A percentile compares a stretch with the other conserved stretches of the same genome.
Evolutionary conservation across 2,797 vertebrate species (phyloP).

Genomic region (Botia kubotai): DNA sequence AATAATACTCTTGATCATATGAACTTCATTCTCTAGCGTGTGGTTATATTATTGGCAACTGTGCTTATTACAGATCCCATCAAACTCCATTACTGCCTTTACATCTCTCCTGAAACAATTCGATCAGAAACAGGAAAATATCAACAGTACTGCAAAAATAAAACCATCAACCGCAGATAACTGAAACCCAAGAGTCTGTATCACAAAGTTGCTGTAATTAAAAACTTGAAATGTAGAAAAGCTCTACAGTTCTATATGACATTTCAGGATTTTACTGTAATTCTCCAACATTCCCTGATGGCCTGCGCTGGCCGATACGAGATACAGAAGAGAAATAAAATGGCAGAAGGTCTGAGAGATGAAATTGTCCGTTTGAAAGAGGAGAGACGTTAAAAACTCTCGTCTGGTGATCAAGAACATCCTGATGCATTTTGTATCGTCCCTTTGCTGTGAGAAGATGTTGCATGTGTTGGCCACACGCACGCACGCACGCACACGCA

Average conservation of each 20-base stretch:
- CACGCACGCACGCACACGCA: conserved; percentile 64
- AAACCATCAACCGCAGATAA: conserved; percentile 49
- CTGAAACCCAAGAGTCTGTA: conserved; percentile 67
- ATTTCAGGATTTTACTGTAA: conserved; percentile 82
- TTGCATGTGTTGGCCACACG: conserved; percentile 80
- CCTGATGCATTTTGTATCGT: conserved; percentile 76
- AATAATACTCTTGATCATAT: conserved; percentile 29
- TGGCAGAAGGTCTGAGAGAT: conserved; percentile 66
- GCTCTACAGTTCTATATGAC: conserved; percentile 81
- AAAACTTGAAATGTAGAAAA: conserved; percentile 72
- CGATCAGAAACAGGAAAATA: conserved; percentile 48
- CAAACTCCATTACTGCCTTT: conserved; percentile 35
- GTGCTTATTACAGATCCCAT: conserved; percentile 56
- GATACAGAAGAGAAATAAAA: conserved; percentile 77
- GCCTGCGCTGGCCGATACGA: conserved; percentile 88
- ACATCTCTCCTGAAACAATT: conserved; percentile 19
- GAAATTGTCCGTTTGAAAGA: conserved; percentile 80
- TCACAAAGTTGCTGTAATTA: conserved; percentile 76
- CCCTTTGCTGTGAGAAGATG: conserved; percentile 76
- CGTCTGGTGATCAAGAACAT: conserved; percentile 79
- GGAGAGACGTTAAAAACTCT: conserved; percentile 85
- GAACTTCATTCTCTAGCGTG: conserved; percentile 29
- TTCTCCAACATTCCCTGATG: conserved; percentile 90
- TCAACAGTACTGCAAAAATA: conserved; percentile 53
- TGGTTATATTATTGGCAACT: conserved; percentile 52